Evolutionary conservation across 2,888 invertebrate genomes (phyloP).

Genomic region (Mythimna ferrago): DNA sequence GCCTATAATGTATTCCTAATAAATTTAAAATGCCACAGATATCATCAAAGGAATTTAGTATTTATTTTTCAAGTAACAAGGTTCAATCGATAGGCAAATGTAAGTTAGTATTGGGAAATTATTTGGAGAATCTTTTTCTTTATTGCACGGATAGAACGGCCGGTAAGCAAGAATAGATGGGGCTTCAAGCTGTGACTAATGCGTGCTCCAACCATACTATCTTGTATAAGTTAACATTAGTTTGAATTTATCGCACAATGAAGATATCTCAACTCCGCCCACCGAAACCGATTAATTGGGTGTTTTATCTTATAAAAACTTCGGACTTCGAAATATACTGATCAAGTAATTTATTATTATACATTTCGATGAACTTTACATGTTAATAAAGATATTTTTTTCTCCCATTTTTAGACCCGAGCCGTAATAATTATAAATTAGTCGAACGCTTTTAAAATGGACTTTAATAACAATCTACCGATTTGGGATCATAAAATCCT

Average conservation of each 20-base stretch:
- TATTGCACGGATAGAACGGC: constrained; percentile 76
- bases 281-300: constrained; percentile 78
- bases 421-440: constrained; percentile 56
- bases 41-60: constrained; percentile 59
- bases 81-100: constrained; percentile 50
- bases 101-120: constrained; percentile 74
- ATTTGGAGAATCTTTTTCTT: constrained; percentile 83
- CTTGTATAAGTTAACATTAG: constrained; percentile 82
- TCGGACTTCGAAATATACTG: constrained; percentile 70
- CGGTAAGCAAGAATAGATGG: constrained; percentile 82
- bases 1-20: constrained; percentile 71
- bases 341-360: constrained; percentile 78
- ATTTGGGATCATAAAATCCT: constrained; percentile 50
- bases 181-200: constrained; percentile 87
- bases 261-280: constrained; percentile 84
- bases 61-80: constrained; percentile 64
- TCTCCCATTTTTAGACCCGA: constrained; percentile 26
- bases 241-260: constrained; percentile 85
- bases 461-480: constrained; percentile 39
- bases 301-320: constrained; percentile 75
- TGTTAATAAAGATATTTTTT: constrained; percentile 67
- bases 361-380: constrained; percentile 64
- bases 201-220: constrained; percentile 75
- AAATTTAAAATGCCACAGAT: constrained; percentile 52
- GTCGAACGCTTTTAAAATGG: constrained; percentile 39